Evolutionary conservation across 2,113 vertebrate genomes (phyloP).

Genomic region (Corydoras sp.): DNA sequence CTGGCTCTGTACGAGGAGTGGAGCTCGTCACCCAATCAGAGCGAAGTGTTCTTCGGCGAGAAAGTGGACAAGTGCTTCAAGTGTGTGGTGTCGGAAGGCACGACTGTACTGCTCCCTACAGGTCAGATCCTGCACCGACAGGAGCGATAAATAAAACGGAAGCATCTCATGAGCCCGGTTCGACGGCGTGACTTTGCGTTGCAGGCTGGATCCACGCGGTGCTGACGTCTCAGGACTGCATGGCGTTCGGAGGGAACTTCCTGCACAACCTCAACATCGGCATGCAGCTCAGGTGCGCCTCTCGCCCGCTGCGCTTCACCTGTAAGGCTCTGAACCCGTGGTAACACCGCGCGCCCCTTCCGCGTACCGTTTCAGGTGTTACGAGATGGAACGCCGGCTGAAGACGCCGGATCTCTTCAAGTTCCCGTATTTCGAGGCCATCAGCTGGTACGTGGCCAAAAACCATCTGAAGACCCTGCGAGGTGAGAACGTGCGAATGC

Average conservation of each 20-base stretch:
- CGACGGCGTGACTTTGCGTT: slow-evolving; percentile 43
- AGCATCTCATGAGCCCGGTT: too few species aligned
- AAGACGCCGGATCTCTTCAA: slow-evolving; percentile 99
- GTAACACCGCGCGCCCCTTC: slow-evolving; percentile 17
- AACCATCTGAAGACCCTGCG: slow-evolving; percentile 92
- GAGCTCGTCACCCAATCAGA: slow-evolving; percentile 97
- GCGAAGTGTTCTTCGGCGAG: slow-evolving; percentile 95
- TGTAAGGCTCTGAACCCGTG: too few species aligned
- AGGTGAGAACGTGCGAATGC: slow-evolving; percentile 56
- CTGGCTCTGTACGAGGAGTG: slow-evolving; percentile 94
- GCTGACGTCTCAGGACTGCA: slow-evolving; percentile 99
- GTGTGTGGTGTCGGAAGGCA: slow-evolving; percentile 87
- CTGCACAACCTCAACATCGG: slow-evolving; percentile 98
- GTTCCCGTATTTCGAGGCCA: slow-evolving; percentile 98
- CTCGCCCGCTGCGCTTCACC: too few species aligned
- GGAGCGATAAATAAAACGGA: too few species aligned
- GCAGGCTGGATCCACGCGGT: slow-evolving; percentile 98
- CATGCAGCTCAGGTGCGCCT: slow-evolving; percentile 94
- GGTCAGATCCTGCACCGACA: slow-evolving; percentile 57
- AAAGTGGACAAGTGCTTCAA: slow-evolving; percentile 87
- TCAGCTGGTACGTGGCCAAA: slow-evolving; percentile 98
- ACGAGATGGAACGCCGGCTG: slow-evolving; percentile 96
- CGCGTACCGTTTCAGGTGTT: slow-evolving; percentile 73
- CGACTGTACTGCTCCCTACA: slow-evolving; percentile 94
- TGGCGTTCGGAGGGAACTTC: slow-evolving; percentile 99